A percentile compares a stretch with the other conserved stretches of the same genome.
Evolutionary conservation across 1,140 invertebrate genomes (phyloP).

Genomic region (Lucilia sericata): DNA sequence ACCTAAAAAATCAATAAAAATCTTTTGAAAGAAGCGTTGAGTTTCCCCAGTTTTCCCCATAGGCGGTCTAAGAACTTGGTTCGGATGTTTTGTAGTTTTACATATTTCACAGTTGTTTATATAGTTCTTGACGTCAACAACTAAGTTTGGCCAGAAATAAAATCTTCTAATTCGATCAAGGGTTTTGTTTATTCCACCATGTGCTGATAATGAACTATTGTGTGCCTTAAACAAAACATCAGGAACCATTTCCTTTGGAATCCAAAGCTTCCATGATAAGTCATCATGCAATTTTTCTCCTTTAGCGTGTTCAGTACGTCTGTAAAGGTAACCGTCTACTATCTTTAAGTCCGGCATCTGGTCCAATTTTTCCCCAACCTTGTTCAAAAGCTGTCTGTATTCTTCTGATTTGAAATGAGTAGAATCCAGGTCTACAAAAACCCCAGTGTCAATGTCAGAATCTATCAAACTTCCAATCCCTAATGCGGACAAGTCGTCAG

Average conservation of each 20-base stretch:
- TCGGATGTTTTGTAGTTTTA: constrained; percentile 21
- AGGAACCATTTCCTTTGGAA: constrained; percentile 25
- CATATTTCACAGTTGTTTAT: constrained; percentile 36
- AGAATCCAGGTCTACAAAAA: too few relatives aligned
- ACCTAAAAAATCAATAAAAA: constrained; percentile 43
- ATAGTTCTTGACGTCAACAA: background rate
- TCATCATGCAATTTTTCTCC: background rate
- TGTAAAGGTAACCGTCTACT: constrained; percentile 33
- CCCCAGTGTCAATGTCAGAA: background rate
- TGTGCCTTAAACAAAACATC: background rate
- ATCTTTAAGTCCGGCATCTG: constrained; percentile 34
- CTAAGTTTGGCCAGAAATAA: background rate
- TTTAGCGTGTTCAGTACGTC: constrained; percentile 3
- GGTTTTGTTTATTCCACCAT: constrained; percentile 45
- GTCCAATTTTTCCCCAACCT: too few relatives aligned
- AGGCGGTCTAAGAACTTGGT: background rate
- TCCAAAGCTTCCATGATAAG: constrained; percentile 38
- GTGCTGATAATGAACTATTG: background rate
- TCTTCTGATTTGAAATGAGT: too few relatives aligned
- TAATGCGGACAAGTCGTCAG: background rate
- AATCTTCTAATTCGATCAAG: background rate
- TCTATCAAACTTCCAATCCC: background rate
- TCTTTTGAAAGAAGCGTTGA: constrained; percentile 3
- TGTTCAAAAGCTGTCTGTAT: too few relatives aligned
- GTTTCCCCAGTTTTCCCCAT: constrained; percentile 32